Conservation (phyloP, 2,888 invertebrate genomes). For the Atrina japonica region DNA sequence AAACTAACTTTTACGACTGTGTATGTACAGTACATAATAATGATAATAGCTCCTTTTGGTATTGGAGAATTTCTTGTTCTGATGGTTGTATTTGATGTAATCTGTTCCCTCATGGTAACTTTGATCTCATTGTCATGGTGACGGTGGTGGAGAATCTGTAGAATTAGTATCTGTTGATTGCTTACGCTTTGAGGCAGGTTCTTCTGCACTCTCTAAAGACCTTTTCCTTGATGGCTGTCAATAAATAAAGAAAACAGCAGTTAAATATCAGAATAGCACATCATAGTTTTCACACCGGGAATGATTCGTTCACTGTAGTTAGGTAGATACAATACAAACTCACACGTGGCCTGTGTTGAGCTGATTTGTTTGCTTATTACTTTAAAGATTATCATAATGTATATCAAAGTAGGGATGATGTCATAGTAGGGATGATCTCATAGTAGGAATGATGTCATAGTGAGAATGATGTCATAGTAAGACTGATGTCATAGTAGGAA, state of each 20-base stretch:
- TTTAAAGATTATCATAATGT: not conserved
- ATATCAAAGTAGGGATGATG: not conserved
- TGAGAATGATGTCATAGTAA: not conserved
- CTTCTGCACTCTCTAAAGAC: constrained; percentile 52
- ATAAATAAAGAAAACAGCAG: constrained; percentile 1
- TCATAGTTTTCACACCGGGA: too few species aligned
- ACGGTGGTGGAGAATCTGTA: constrained; percentile 58
- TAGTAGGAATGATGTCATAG: not conserved
- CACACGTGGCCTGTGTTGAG: not conserved
- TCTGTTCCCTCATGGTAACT: too few species aligned
- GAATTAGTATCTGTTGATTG: constrained; percentile 60
- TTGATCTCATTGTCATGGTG: constrained; percentile 39
- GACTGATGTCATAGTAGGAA: not conserved
- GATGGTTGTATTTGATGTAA: too few species aligned
- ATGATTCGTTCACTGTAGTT: too few species aligned
- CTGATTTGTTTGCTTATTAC: not conserved
- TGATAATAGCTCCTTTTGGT: too few species aligned
- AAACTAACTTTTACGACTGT: too few species aligned
- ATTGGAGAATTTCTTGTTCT: too few species aligned
- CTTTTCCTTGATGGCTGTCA: constrained; percentile 61
- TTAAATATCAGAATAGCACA: not conserved
- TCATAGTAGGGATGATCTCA: not conserved
- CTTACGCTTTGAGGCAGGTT: constrained; percentile 54
- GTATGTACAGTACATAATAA: too few species aligned
- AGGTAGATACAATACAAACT: too few species aligned